A percentile compares a stretch with the other conserved stretches of the same genome.
Evolutionary conservation across 2,888 invertebrate genomes (phyloP).

Genomic region (Bimastos eiseni): DNA sequence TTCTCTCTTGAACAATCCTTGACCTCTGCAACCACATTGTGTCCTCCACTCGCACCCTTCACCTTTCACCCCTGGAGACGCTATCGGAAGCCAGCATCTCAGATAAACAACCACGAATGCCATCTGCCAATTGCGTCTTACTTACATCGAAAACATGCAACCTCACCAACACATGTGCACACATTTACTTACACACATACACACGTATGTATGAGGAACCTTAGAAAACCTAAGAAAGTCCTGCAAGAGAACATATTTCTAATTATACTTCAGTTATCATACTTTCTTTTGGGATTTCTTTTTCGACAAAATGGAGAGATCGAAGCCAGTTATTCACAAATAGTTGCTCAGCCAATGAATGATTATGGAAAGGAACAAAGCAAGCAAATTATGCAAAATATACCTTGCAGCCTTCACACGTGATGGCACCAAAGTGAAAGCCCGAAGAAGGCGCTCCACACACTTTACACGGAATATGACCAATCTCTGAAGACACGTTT

Average conservation of each 20-base stretch:
- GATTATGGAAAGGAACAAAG: neutral
- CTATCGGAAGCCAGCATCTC: neutral
- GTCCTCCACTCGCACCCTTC: neutral
- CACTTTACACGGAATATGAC: slow-evolving; percentile 61
- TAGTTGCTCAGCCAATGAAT: neutral
- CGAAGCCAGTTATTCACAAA: neutral
- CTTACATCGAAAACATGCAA: neutral
- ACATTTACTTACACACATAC: neutral
- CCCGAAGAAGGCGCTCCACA: slow-evolving; percentile 61
- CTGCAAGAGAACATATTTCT: neutral
- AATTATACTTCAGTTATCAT: neutral
- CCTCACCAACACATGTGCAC: neutral
- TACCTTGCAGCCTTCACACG: slow-evolving; percentile 63
- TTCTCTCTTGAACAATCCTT: neutral
- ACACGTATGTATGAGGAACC: neutral
- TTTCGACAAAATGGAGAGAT: neutral
- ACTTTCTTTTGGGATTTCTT: neutral
- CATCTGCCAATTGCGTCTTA: neutral
- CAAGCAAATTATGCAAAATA: neutral
- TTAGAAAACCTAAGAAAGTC: neutral
- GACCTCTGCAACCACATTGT: neutral
- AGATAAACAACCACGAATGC: neutral
- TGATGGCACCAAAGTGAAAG: slow-evolving; percentile 61
- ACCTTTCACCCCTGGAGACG: neutral
- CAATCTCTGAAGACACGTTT: slow-evolving; percentile 47